A percentile compares a stretch with the other conserved stretches of the same genome.
Conservation (phyloP, 2,797 vertebrate species). For the Chelonia mydas region DNA sequence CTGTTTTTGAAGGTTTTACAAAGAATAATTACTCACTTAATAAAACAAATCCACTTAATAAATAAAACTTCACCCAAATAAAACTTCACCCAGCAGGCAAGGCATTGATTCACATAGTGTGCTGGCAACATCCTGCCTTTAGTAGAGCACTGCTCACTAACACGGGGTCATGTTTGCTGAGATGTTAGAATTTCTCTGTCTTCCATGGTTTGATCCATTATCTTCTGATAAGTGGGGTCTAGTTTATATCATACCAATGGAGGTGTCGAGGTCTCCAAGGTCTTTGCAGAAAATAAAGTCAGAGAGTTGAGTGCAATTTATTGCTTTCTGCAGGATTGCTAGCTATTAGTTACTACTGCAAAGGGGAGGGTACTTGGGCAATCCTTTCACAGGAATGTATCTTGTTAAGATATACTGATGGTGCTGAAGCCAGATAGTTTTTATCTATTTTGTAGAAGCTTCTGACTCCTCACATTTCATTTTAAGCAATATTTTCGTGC, state of each 20-base stretch:
- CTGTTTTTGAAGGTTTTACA: constrained; percentile 71
- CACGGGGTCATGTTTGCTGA: background rate
- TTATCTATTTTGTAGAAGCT: background rate
- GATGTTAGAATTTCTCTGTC: constrained; percentile 1
- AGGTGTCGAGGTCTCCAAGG: background rate
- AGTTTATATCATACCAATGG: background rate
- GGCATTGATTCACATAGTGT: constrained; percentile 29
- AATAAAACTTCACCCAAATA: too few species aligned
- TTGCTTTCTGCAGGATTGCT: constrained; percentile 9
- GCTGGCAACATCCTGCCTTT: constrained; percentile 21
- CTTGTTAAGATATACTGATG: background rate
- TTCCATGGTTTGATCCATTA: background rate
- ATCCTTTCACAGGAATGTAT: background rate
- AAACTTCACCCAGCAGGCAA: constrained; percentile 32
- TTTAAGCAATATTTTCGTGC: constrained; percentile 21
- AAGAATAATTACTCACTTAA: constrained; percentile 67
- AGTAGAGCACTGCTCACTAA: constrained; percentile 38
- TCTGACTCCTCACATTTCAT: background rate
- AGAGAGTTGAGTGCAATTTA: constrained; percentile 19
- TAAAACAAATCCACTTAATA: constrained; percentile 44
- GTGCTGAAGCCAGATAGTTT: background rate
- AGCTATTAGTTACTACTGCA: background rate
- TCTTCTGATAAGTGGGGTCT: background rate
- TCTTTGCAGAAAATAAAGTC: background rate
- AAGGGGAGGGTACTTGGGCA: background rate